phyloP scores from a whole-genome alignment of 2,113 vertebrate species.

The Lampris incognitus region DNA sequence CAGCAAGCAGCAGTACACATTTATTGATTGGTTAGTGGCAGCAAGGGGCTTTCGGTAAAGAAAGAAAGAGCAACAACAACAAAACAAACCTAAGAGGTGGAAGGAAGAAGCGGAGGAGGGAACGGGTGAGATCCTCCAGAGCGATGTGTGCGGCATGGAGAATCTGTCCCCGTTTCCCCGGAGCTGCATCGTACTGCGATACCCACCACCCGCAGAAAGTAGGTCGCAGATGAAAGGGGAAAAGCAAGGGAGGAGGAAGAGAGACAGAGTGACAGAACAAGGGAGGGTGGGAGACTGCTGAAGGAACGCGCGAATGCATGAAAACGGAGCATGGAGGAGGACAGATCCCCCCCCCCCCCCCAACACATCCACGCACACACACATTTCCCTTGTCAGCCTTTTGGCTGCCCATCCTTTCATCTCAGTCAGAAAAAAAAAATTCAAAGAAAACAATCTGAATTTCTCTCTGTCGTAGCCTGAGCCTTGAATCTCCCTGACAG shows the following conservation, averaged over 20 bases:
- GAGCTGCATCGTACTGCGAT: slow-evolving; percentile 51
- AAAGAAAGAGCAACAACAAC: slow-evolving; percentile 19
- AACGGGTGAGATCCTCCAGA: slow-evolving; percentile 51
- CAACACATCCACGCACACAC: background rate
- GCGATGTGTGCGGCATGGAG: slow-evolving; percentile 65
- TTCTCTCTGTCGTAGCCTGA: slow-evolving; percentile 7
- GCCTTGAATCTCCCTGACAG: slow-evolving; percentile 16
- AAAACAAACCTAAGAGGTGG: too few relatives aligned
- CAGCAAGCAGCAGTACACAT: background rate
- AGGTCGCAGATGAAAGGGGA: slow-evolving; percentile 81
- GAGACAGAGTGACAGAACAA: slow-evolving; percentile 62
- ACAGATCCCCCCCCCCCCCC: slow-evolving; percentile 35
- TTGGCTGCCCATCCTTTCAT: slow-evolving; percentile 45
- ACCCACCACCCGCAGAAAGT: slow-evolving; percentile 69
- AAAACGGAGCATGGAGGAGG: slow-evolving; percentile 39
- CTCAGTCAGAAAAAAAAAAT: background rate
- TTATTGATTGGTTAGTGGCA: slow-evolving; percentile 25
- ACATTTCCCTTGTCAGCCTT: slow-evolving; percentile 31
- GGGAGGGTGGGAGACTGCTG: slow-evolving; percentile 56
- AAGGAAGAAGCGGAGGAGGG: slow-evolving; percentile 23
- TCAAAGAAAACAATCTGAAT: background rate
- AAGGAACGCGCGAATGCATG: slow-evolving; percentile 66
- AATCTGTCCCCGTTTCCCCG: slow-evolving; percentile 77
- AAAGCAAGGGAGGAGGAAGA: slow-evolving; percentile 66
- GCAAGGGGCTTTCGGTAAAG: slow-evolving; percentile 26